Percentiles rank a stretch among this genome's conserved stretches.
These are phyloP conservation scores for Philotrypesis tridentata DNA, from an alignment of 1,140 invertebrate genomes.

Conservation along the genomic window DNA sequence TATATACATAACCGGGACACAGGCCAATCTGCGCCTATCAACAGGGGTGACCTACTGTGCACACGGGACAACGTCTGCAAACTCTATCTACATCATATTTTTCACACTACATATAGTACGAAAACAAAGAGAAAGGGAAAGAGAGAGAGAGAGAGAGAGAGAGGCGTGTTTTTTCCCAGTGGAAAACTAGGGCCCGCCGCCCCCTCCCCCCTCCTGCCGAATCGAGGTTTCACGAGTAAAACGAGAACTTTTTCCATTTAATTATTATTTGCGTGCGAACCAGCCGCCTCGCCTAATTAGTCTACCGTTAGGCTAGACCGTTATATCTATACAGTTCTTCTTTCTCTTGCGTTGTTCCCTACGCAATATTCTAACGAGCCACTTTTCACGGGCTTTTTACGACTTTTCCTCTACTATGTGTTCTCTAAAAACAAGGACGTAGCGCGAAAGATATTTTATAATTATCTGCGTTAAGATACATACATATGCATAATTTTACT, in stretches of 20 bases:
- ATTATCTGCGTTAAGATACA: neutral
- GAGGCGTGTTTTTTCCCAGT: conserved; percentile 48
- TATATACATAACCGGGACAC: neutral
- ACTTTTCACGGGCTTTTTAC: conserved; percentile 4
- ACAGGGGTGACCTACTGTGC: neutral
- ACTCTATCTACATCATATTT: neutral
- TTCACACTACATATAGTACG: neutral
- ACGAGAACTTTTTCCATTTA: conserved; percentile 56
- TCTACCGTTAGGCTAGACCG: conserved; percentile 61
- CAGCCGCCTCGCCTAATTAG: conserved; percentile 63
- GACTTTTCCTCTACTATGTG: neutral
- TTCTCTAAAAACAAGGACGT: neutral
- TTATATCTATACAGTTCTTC: conserved; percentile 7
- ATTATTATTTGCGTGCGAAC: conserved; percentile 72
- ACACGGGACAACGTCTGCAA: too few species aligned
- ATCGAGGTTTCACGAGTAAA: conserved; percentile 55
- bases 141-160: neutral
- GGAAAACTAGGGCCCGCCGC: conserved; percentile 47
- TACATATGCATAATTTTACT: neutral
- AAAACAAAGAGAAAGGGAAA: neutral
- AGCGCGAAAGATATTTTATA: neutral
- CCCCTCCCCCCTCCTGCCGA: conserved; percentile 16
- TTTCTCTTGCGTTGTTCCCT: neutral
- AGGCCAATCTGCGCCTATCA: conserved; percentile 1
- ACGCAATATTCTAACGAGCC: neutral